Conservation (phyloP, 2,888 invertebrate species). For the Cataglyphis altisquamis region DNA sequence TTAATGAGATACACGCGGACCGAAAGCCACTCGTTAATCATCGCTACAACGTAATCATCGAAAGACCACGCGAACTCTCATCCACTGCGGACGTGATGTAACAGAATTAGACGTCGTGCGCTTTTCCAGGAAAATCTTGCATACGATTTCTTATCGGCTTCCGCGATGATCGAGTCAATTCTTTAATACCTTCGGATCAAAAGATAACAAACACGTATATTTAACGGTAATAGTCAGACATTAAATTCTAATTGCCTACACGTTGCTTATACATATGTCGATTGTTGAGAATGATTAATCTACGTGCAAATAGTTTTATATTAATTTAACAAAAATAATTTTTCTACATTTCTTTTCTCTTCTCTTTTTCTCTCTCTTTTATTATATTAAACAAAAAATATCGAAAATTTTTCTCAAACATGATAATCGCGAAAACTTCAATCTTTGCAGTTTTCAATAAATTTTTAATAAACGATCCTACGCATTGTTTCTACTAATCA, state of each 20-base stretch:
- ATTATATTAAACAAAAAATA: neutral
- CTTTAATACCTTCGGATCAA: conserved; percentile 20
- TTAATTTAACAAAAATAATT: neutral
- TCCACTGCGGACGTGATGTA: conserved; percentile 53
- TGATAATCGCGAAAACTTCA: neutral
- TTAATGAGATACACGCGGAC: conserved; percentile 72
- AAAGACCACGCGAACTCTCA: conserved; percentile 53
- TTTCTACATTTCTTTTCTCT: neutral
- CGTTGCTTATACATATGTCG: neutral
- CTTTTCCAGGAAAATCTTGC: conserved; percentile 55
- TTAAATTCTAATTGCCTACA: neutral
- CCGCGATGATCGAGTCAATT: conserved; percentile 47
- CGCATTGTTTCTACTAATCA: conserved; percentile 25
- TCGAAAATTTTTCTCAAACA: neutral
- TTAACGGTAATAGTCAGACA: neutral
- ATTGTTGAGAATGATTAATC: neutral
- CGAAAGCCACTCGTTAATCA: conserved; percentile 73
- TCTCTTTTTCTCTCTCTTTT: neutral
- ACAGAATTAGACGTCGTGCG: conserved; percentile 61
- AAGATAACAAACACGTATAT: neutral
- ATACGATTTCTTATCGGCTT: neutral
- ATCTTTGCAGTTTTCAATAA: neutral
- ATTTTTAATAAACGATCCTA: conserved; percentile 20
- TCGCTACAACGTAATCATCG: conserved; percentile 76
- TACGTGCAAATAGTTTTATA: neutral